Base-by-base conservation (phyloP, 1,140 invertebrate genomes). In the Ceratina japonica region DNA sequence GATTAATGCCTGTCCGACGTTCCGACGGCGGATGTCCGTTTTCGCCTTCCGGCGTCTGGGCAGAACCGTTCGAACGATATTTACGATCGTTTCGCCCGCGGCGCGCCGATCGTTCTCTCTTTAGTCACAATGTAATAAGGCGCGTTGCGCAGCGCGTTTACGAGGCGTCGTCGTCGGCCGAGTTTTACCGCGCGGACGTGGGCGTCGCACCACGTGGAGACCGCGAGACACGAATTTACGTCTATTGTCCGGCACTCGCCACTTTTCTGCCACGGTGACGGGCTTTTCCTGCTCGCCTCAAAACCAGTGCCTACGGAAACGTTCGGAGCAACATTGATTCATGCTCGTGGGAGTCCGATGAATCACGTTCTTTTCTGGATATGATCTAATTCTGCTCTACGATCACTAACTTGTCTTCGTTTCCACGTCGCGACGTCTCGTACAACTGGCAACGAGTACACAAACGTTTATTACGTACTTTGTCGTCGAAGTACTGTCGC, bases 241-340 rank as follows among this genome's bases (percentile, higher is more conserved):
- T 82, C 84, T 82, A 86, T 87, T 87, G 85, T 87, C 82, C 76
- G 75, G 56, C 44, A 80, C 84, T 84, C 84, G 84, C 69, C 82
- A 76, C 85, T 86, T 86, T 87, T 79, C 79, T 74, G 73, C 78
- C 59, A 78, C 65, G 15, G 65, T 79, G 64, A 71, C 72, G 61
- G 56, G 72, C 79, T 68, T 49, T 72, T 58, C 31, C 66, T 16
- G n/a, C 69, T 75, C 37, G 63, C 75, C 37, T 65, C 61, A 69
- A 82, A 74, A 61, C 15, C 10, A 16, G 2, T 2, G 13, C 16
- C 18, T 12, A n/a, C 16, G 54, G 16, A 69, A 44, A 31, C 16
- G 69, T 59, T 61, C 70, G 56, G 31, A 44, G 54, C 3, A 72
- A 61, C 37, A 72, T 72, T 61, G 70, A 72, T 72, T 72, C 70